Conservation (phyloP, 2,888 invertebrate species). For the Epiperipatus broadwayi region DNA sequence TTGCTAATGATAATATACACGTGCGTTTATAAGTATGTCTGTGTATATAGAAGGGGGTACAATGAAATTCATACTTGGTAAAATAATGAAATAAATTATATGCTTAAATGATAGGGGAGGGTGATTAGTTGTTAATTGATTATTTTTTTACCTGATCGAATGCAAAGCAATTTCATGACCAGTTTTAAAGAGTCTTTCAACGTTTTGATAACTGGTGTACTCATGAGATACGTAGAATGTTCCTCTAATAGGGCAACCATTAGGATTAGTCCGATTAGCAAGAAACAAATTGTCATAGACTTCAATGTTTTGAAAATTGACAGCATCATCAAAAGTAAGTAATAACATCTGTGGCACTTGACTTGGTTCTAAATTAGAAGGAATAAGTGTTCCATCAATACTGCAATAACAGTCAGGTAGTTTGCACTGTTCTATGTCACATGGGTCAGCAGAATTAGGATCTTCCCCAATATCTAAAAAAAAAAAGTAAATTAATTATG, state of each 20-base stretch:
- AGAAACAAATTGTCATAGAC: constrained; percentile 80
- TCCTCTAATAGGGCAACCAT: constrained; percentile 77
- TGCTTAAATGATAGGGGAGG: too few relatives aligned
- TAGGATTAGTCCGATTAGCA: constrained; percentile 69
- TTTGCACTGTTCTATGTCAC: constrained; percentile 63
- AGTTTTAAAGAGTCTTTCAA: constrained; percentile 70
- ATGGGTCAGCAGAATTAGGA: constrained; percentile 74
- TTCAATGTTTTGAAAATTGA: constrained; percentile 85
- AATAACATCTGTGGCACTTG: constrained; percentile 67
- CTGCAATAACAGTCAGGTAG: constrained; percentile 86
- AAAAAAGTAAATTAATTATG: not conserved
- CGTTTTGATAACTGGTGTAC: constrained; percentile 79
- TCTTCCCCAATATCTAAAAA: constrained; percentile 67
- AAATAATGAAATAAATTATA: too few relatives aligned
- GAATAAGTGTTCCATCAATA: constrained; percentile 63
- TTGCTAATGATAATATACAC: too few relatives aligned
- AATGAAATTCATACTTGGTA: too few relatives aligned
- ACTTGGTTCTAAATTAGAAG: constrained; percentile 22
- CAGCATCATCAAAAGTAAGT: constrained; percentile 80
- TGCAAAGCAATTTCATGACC: constrained; percentile 85
- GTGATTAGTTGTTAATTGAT: too few relatives aligned
- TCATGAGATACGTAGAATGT: constrained; percentile 83
- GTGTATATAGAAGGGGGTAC: too few relatives aligned
- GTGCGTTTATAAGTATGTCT: too few relatives aligned
- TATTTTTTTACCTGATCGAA: constrained; percentile 68